Conservation (phyloP, 2,888 invertebrate species). For the Scaptomyza tumidula region DNA sequence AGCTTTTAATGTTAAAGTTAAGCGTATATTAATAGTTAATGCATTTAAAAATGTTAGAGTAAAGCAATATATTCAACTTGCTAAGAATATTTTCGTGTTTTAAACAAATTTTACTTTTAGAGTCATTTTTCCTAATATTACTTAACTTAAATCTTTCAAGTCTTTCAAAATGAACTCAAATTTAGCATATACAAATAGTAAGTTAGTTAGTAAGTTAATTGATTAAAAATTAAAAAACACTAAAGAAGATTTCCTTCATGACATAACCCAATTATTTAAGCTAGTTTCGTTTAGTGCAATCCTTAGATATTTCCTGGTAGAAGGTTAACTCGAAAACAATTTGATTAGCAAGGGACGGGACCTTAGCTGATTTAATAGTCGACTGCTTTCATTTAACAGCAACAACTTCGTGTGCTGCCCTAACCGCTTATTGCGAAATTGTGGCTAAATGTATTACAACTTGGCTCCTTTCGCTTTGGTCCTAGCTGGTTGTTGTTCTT, state of each 20-base stretch:
- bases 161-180: too few species aligned
- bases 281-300: not conserved
- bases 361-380: conserved; percentile 12
- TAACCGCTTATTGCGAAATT: conserved; percentile 16
- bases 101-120: too few species aligned
- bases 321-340: conserved; percentile 12
- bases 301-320: not conserved
- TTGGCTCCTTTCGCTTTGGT: conserved; percentile 36
- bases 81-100: too few species aligned
- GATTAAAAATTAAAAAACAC: too few species aligned
- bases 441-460: conserved; percentile 24
- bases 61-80: too few species aligned
- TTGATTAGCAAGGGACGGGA: conserved; percentile 1
- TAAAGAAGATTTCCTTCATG: not conserved
- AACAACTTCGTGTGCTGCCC: conserved; percentile 5
- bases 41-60: too few species aligned
- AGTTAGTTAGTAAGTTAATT: too few species aligned
- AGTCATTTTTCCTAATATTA: too few species aligned
- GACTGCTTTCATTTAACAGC: conserved; percentile 19
- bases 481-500: too few species aligned
- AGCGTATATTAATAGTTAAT: not conserved
- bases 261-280: not conserved
- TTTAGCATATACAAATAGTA: too few species aligned
- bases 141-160: too few species aligned
- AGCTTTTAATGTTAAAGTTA: not conserved